A percentile compares a stretch with the other conserved stretches of the same genome.
phyloP scores from a whole-genome alignment of 2,113 vertebrate species.

The Taxidea taxus region DNA sequence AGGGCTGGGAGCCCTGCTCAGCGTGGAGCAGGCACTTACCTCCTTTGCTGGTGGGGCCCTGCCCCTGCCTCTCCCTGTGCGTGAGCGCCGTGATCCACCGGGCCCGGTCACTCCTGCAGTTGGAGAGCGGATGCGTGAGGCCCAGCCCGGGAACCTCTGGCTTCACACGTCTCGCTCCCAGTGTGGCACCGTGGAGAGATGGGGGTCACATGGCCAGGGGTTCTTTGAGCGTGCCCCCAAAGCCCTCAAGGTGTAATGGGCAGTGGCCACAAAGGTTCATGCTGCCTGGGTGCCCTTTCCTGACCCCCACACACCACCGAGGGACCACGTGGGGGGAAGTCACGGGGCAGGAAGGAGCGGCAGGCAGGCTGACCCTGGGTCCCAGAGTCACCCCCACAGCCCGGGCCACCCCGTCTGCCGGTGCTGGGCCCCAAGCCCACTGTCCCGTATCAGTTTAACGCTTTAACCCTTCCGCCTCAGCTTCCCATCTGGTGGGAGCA shows the following conservation, averaged over 20 bases:
- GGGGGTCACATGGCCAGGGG: accelerated
- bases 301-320: not conserved
- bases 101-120: conserved; percentile 89
- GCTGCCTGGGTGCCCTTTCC: accelerated
- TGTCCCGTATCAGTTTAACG: accelerated
- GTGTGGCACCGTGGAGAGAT: too few species aligned
- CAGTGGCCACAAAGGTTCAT: not conserved
- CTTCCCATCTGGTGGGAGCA: not conserved
- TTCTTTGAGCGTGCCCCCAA: too few species aligned
- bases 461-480: accelerated
- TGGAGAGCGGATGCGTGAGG: not conserved
- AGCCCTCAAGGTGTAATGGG: not conserved
- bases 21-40: conserved; percentile 72
- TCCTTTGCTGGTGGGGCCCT: conserved; percentile 78
- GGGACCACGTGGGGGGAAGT: not conserved
- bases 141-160: not conserved
- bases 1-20: accelerated
- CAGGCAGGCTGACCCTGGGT: not conserved
- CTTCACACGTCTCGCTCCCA: accelerated
- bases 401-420: accelerated
- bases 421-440: accelerated
- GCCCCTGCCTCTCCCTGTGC: conserved; percentile 76
- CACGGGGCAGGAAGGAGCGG: accelerated
- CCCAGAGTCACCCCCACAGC: not conserved
- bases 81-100: conserved; percentile 91